phyloP scores from a whole-genome alignment of 2,888 invertebrate genomes.

The Cosmorhoe ocellata region DNA sequence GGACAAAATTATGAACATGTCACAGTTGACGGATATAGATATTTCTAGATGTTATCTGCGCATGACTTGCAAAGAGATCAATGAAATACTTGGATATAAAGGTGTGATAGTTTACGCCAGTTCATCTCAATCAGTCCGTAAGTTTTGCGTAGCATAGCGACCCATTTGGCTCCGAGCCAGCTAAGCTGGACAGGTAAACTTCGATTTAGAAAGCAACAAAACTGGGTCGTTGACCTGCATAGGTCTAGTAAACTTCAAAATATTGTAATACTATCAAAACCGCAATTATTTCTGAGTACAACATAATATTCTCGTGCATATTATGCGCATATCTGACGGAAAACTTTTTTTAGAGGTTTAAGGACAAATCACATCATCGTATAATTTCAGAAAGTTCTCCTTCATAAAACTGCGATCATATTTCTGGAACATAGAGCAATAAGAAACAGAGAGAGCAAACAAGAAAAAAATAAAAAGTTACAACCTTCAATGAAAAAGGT shows the following conservation, averaged over 20 bases:
- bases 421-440: too few relatives aligned
- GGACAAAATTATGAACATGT: background rate
- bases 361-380: too few relatives aligned
- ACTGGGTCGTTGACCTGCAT: slow-evolving; percentile 9
- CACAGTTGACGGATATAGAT: too few relatives aligned
- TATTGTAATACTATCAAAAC: too few relatives aligned
- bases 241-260: background rate
- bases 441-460: background rate
- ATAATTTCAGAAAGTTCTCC: background rate
- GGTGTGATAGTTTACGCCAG: background rate
- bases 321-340: too few relatives aligned
- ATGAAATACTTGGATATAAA: too few relatives aligned
- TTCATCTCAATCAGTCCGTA: slow-evolving; percentile 5
- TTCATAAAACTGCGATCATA: too few relatives aligned
- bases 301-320: too few relatives aligned
- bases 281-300: too few relatives aligned
- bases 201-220: slow-evolving; percentile 2
- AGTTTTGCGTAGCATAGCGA: slow-evolving; percentile 21
- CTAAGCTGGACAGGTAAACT: slow-evolving; percentile 19
- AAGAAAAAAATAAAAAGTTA: background rate
- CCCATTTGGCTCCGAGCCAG: slow-evolving; percentile 45
- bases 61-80: too few relatives aligned
- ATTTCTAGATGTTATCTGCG: too few relatives aligned
- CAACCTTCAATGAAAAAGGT: slow-evolving; percentile 6
- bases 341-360: too few relatives aligned